Evolutionary conservation across 2,113 vertebrate species (phyloP).

Genomic region (Podocnemis expansa): DNA sequence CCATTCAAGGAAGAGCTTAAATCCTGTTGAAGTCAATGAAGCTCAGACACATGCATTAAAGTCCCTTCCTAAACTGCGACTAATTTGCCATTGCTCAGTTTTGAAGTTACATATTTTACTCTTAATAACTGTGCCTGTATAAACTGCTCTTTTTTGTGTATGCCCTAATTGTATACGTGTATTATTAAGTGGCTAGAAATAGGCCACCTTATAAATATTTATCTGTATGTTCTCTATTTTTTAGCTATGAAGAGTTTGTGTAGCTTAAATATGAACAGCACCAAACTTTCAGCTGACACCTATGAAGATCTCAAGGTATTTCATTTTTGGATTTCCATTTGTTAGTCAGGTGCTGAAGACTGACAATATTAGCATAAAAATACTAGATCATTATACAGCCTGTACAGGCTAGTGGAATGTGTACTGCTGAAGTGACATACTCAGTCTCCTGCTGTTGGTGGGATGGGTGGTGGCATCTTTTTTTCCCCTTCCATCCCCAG

Average conservation of each 20-base stretch:
- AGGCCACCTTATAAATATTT: not conserved
- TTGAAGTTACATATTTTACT: conserved; percentile 57
- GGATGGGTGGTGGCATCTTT: not conserved
- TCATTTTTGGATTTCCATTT: not conserved
- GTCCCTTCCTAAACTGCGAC: conserved; percentile 60
- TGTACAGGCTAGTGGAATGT: not conserved
- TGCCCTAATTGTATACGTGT: not conserved
- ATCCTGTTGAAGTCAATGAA: conserved; percentile 59
- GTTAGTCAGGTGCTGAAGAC: not conserved
- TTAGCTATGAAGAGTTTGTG: conserved; percentile 98
- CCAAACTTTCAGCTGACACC: conserved; percentile 98
- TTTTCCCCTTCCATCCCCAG: not conserved
- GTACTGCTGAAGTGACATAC: not conserved
- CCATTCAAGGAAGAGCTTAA: conserved; percentile 38
- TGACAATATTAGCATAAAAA: not conserved
- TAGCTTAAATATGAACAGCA: conserved; percentile 99
- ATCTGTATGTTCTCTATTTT: conserved; percentile 41
- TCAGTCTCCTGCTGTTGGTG: not conserved
- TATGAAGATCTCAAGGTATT: conserved; percentile 98
- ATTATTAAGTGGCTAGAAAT: conserved; percentile 19
- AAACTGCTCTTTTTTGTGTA: conserved; percentile 29
- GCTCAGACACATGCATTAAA: conserved; percentile 49
- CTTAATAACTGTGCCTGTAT: not conserved
- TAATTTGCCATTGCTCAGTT: conserved; percentile 62
- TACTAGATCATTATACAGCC: not conserved